Evolutionary conservation across 2,888 invertebrate species (phyloP).

Genomic region (Hololepta plana): DNA sequence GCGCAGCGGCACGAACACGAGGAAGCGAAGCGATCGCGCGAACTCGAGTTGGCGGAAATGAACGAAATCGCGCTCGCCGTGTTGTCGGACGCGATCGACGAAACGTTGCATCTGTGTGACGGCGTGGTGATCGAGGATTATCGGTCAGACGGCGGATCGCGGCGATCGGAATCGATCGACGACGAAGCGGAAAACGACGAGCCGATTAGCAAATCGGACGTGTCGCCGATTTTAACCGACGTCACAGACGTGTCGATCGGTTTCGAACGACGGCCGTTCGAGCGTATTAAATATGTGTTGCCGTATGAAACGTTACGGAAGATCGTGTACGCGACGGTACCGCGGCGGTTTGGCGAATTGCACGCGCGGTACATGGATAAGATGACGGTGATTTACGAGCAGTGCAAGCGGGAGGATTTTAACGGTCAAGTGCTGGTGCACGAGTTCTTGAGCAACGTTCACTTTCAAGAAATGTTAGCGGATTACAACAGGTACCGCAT

Average conservation of each 20-base stretch:
- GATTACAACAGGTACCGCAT: too few relatives aligned
- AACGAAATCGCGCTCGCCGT: slow-evolving; percentile 11
- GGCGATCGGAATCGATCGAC: too few relatives aligned
- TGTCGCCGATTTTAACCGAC: too few relatives aligned
- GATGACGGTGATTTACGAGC: slow-evolving; percentile 14
- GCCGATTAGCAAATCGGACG: not conserved
- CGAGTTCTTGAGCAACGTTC: slow-evolving; percentile 15
- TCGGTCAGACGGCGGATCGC: slow-evolving; percentile 1
- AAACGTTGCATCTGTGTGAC: slow-evolving; percentile 14
- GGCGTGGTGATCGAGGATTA: slow-evolving; percentile 15
- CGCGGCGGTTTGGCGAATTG: slow-evolving; percentile 16
- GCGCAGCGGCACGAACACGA: slow-evolving; percentile 11
- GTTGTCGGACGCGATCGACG: slow-evolving; percentile 13
- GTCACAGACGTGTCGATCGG: too few relatives aligned
- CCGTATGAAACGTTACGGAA: slow-evolving; percentile 14
- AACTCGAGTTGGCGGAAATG: slow-evolving; percentile 8
- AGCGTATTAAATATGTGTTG: too few relatives aligned
- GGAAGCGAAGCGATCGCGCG: slow-evolving; percentile 5
- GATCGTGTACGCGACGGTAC: slow-evolving; percentile 13
- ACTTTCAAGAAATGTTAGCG: slow-evolving; percentile 13
- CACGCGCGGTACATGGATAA: slow-evolving; percentile 14
- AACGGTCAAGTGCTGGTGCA: slow-evolving; percentile 17
- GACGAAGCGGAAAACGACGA: slow-evolving; percentile 4
- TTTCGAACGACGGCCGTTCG: slow-evolving; percentile 7
- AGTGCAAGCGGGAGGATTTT: slow-evolving; percentile 14